Base-by-base conservation (phyloP, 2,888 invertebrate genomes). In the Andricus curvator region DNA sequence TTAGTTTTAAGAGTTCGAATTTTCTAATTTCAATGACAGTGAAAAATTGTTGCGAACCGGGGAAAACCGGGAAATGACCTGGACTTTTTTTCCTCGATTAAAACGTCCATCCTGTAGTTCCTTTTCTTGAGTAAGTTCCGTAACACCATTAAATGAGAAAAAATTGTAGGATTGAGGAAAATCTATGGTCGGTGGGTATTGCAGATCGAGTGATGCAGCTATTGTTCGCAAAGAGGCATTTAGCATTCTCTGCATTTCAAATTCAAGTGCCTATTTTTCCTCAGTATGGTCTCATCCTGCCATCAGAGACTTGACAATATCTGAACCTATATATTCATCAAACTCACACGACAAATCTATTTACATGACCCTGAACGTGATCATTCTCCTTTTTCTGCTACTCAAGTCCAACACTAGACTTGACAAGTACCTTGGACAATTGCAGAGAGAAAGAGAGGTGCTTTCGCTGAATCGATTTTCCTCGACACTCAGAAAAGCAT, bases 351-450 rank as follows among this genome's bases (percentile, higher is more conserved):
- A 33, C n/a, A 33, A 74, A 74, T 74, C 74, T 74, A 74, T 56
- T 74, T 51, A 33, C 74, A 74, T 74, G 74, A 33, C 74, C 74
- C 74, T 74, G 74, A 74, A 33, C 56, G 56, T 56, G 56, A 74
- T 56, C 56, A 74, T 74, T 74, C 74, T 74, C 70, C 51, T 70
- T 70, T 70, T 51, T 70, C 11, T 33, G 51, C 51, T 70, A 20
- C 29, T 70, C 29, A 56, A 70, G 33, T 70, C 29, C 11, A 70
- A 20, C 48, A 70, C 51, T 70, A 51, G 51, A 70, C 25, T 51
- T 51, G 25, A 51, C 51, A 70, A 51, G n/a, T 37, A 37, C 66
- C 37, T 37, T 66, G 66, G 66, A 66, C 66, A 66, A 66, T 20
- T 37, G 37, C n/a, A 62, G 25, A n/a, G 67, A 67, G 33, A 70